phyloP scores from a whole-genome alignment of 2,797 vertebrate genomes.

The Paratrypauchen microcephalus region DNA sequence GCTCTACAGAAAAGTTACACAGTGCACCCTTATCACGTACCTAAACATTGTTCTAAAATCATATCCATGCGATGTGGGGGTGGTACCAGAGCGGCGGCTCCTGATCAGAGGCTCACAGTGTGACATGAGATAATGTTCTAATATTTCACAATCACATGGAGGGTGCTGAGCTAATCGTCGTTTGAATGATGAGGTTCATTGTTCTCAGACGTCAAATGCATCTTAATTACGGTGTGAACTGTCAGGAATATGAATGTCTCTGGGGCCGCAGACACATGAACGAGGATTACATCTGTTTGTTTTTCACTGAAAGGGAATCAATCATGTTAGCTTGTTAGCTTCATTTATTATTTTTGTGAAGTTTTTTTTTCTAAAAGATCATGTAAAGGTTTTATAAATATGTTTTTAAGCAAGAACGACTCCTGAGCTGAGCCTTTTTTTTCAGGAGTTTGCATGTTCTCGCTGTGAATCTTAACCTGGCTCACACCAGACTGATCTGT shows the following conservation, averaged over 20 bases:
- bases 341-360: no score
- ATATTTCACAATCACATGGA: not conserved
- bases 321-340: no score
- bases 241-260: conserved; percentile 6
- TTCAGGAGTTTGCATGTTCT: no score
- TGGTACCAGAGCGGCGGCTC: not conserved
- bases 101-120: not conserved
- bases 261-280: not conserved
- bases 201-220: not conserved
- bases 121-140: not conserved
- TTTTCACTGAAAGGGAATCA: not conserved
- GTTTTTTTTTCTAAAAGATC: no score
- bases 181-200: not conserved
- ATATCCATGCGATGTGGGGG: not conserved
- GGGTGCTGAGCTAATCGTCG: not conserved
- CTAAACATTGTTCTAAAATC: not conserved
- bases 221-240: not conserved
- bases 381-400: no score
- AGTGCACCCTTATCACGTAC: not conserved
- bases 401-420: no score
- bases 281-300: not conserved
- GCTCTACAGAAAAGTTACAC: not conserved
- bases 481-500: no score
- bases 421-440: no score
- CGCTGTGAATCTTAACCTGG: no score